Evolutionary conservation across 2,797 vertebrate species (phyloP).

Genomic region (Schizopygopsis pylzovi): DNA sequence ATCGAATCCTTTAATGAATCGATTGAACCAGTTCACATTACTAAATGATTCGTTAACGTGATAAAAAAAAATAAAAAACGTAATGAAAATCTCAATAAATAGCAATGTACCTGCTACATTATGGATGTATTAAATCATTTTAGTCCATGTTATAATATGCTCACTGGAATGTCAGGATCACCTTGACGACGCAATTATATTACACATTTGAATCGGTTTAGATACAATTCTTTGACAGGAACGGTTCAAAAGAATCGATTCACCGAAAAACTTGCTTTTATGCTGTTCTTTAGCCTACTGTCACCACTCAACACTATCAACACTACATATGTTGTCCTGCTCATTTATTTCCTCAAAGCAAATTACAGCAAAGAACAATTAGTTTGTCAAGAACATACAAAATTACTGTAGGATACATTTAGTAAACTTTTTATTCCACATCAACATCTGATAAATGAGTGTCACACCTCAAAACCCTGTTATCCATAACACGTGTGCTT

Average conservation of each 20-base stretch:
- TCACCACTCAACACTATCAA: not conserved
- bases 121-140: not conserved
- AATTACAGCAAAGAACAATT: not conserved
- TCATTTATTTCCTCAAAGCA: not conserved
- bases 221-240: not conserved
- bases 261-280: not conserved
- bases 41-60: not conserved
- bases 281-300: not conserved
- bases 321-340: not conserved
- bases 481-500: not conserved
- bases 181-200: no score
- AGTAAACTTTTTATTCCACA: slow-evolving; percentile 23
- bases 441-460: slow-evolving; percentile 20
- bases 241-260: not conserved
- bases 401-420: not conserved
- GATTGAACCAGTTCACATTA: not conserved
- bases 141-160: not conserved
- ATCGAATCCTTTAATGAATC: not conserved
- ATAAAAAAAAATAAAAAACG: not conserved
- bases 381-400: not conserved
- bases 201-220: no score
- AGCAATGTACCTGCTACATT: not conserved
- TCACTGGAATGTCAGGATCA: no score
- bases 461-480: slow-evolving; percentile 2
- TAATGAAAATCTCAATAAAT: not conserved